Base-by-base conservation (phyloP, 2,888 invertebrate genomes). In the Agrochola litura region DNA sequence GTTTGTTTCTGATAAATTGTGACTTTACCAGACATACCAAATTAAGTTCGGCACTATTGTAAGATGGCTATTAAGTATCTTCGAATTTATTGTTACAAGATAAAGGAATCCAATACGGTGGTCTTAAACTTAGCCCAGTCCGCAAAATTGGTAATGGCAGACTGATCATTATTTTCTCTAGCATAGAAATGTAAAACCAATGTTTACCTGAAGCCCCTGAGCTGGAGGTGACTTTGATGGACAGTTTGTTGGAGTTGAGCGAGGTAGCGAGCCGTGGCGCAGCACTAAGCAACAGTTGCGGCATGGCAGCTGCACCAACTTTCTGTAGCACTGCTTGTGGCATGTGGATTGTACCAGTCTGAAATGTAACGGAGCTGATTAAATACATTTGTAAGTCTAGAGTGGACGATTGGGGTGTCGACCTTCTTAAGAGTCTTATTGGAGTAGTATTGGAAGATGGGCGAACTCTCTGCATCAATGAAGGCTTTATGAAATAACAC, bases 181-280 rank as follows among this genome's bases (percentile, higher is more conserved):
- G 2, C 9, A 22, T 22, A 9, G 54, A 22, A 25, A 14, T 58
- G 1, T 58, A 1, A 58, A 60, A 60, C 30, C 16, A 58, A 30
- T 60, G 14, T 30, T 89, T 82, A 95, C 95, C 95, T 93, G 95
- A 94, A 63, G 92, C 91, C 43, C 93, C 92, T 80, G 97, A 96
- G 92, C 97, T 95, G 86, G 96, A 95, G 49, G 97, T 97, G 88
- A 98, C 97, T 95, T 98, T 98, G 90, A 98, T 98, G 93, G 97
- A 98, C 83, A 98, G 97, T 95, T 98, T 98, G 93, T 95, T 96
- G 84, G 92, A 92, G 89, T 90, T 93, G 87, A 96, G 93, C 37
- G 96, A 93, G 88, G 92, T 95, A 85, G 96, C 96, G 85, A 96
- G 95, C 72, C 95, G 93, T 37, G 97, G 96, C 65, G 96, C 95